Evolutionary conservation across 2,888 invertebrate species (phyloP), one percentile per base, ranked within the genome.

Genomic region (Cetonia aurata): DNA sequence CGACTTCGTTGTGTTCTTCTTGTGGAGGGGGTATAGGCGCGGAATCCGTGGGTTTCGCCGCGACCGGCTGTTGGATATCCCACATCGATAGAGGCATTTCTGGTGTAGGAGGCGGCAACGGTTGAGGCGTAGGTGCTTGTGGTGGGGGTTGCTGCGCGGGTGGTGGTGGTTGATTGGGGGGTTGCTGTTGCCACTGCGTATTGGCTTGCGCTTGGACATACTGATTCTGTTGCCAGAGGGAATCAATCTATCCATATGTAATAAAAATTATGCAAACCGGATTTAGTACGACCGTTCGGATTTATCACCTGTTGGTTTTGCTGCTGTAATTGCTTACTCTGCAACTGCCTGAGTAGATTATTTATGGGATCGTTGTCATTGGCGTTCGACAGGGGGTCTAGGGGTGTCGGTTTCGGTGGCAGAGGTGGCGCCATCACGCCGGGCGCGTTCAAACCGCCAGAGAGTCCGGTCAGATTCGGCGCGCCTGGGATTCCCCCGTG

Each of bases 321-420:
- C 50, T 79, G 79, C 69, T 79, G 79, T 69, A 79, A 77, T 48
- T 81, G 80, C 70, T 84, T 80, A 72, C 72, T 83, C 33, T 83
- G 83, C 62, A 88, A 79, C 75, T 88, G 88, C 60, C 87, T 83
- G 48, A 88, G 76, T 74, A 88, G 80, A 72, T 85, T 86, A 73
- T 86, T 85, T 17, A 88, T 86, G 0, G 87, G 69, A 55, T 72
- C 70, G 59, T 70, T 69, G 37, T 72, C 70, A 25, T 44, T 56
- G 13, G 69, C 48, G 33, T 46, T 68, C 8, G 65, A 44, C 17
- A 71, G 33, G 17, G 56, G 10, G 10, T 71, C 71, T 62, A 71
- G 15, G 15, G 56, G 31, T n/a, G 56, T 53, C 31, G 67, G 69
- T 41, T 67, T 62, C 25, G 55, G 62, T 19, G 67, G 71, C 42